Percentiles rank a stretch among this genome's conserved stretches.
These are phyloP conservation scores for Augochlora pura DNA, from an alignment of 1,140 invertebrate species.

Conservation along the genomic window DNA sequence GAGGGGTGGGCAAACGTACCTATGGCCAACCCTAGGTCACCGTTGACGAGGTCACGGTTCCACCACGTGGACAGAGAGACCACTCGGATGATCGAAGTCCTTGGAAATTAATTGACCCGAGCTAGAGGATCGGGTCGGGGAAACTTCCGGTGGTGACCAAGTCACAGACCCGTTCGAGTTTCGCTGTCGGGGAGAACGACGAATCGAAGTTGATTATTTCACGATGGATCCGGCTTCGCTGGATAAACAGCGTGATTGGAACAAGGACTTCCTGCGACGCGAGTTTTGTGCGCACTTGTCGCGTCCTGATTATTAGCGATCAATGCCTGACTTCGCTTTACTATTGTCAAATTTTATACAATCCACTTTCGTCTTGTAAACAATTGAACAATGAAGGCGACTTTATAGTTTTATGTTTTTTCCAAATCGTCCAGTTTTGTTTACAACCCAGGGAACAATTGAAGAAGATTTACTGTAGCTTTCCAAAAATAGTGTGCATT, in stretches of 20 bases:
- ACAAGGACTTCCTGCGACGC: no score
- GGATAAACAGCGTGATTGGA: neutral
- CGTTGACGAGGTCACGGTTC: conserved; percentile 50
- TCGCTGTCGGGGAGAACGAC: neutral
- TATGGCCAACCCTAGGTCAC: conserved; percentile 46
- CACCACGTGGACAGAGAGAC: conserved; percentile 29
- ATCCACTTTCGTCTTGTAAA: no score
- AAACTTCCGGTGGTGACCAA: conserved; percentile 38
- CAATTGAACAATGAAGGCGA: no score
- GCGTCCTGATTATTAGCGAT: no score
- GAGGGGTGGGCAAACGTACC: conserved; percentile 55
- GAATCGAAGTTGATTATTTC: neutral
- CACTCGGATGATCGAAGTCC: conserved; percentile 30
- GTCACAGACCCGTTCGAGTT: neutral
- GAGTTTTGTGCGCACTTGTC: no score
- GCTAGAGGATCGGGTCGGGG: conserved; percentile 1
- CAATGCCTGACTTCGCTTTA: no score
- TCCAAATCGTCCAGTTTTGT: no score
- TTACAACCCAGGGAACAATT: no score
- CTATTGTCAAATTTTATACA: no score
- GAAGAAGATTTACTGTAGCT: no score
- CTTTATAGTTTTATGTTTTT: no score
- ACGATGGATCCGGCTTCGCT: neutral
- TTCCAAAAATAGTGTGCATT: no score
- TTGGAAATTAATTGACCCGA: conserved; percentile 54